phyloP scores from a whole-genome alignment of 1,140 invertebrate species.

The Arion vulgaris region DNA sequence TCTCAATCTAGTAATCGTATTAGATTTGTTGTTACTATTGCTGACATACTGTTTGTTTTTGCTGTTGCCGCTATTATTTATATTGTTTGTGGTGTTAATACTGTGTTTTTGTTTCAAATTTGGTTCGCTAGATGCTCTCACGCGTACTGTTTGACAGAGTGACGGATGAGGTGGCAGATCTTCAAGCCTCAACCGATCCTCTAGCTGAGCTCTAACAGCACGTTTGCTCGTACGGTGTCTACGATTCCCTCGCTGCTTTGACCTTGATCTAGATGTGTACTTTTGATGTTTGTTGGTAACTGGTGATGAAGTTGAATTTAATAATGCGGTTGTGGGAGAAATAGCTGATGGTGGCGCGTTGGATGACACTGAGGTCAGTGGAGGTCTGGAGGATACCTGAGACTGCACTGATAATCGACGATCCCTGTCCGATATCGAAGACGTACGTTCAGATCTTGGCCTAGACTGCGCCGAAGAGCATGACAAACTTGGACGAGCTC shows the following conservation, averaged over 20 bases:
- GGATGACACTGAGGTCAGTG: background rate
- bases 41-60: background rate
- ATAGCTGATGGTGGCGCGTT: background rate
- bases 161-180: slow-evolving; percentile 21
- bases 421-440: background rate
- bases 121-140: background rate
- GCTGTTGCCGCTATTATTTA: background rate
- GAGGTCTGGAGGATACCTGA: background rate
- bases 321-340: background rate
- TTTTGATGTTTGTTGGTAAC: background rate
- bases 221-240: background rate
- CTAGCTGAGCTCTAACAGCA: background rate
- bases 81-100: background rate
- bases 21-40: background rate
- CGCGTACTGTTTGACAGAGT: background rate
- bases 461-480: background rate
- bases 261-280: background rate
- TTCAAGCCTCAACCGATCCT: background rate
- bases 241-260: background rate
- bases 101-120: background rate
- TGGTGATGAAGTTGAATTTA: background rate
- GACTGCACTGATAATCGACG: background rate
- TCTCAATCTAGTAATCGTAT: background rate
- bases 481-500: background rate
- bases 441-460: background rate